Percentiles rank a stretch among this genome's conserved stretches.
Conservation (phyloP, 2,113 vertebrate genomes). For the Psilopogon haemacephalus region DNA sequence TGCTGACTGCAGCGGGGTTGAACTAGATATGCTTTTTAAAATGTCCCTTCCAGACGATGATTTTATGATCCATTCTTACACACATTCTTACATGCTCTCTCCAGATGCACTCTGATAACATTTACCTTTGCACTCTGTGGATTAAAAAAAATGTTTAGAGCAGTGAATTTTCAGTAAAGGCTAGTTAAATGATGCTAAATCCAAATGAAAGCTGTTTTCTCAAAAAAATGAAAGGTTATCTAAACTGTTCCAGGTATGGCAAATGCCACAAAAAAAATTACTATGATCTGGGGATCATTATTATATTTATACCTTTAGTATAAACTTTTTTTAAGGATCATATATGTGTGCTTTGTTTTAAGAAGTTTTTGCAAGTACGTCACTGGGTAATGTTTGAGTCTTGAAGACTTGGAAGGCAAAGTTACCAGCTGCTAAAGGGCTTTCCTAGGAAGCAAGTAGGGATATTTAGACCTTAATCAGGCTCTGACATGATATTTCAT, state of each 20-base stretch:
- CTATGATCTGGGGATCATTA: background rate
- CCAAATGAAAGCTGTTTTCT: background rate
- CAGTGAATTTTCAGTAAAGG: background rate
- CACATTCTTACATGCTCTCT: background rate
- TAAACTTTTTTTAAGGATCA: background rate
- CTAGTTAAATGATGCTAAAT: background rate
- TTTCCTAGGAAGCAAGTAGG: background rate
- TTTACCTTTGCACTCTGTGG: background rate
- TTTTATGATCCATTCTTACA: background rate
- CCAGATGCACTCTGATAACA: background rate
- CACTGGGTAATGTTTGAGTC: background rate
- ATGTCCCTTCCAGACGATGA: too few species aligned
- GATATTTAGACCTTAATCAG: background rate
- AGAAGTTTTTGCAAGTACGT: background rate
- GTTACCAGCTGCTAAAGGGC: background rate
- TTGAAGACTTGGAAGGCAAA: background rate
- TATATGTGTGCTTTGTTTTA: background rate
- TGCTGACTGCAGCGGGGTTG: too few species aligned
- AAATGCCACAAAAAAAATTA: slow-evolving; percentile 15
- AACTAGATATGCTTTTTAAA: too few species aligned
- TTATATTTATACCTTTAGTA: background rate
- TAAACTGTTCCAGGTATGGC: background rate
- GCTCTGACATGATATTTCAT: background rate
- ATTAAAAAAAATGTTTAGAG: background rate
- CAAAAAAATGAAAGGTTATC: slow-evolving; percentile 31